phyloP scores from a whole-genome alignment of 2,888 invertebrate genomes.

The Priocnemis perturbator region DNA sequence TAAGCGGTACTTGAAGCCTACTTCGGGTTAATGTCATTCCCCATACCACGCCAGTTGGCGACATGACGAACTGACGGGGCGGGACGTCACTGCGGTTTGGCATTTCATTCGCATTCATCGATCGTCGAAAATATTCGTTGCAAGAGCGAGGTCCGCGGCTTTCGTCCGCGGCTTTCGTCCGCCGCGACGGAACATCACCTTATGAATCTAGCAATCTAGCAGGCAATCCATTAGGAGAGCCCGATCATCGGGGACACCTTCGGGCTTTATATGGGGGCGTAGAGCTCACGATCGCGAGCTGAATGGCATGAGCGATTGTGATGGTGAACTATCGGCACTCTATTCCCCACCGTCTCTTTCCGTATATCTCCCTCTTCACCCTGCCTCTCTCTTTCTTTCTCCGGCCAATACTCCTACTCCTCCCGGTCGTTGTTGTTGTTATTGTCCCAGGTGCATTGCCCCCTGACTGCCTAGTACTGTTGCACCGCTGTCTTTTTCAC shows the following conservation, averaged over 20 bases:
- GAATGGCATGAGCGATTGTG: constrained; percentile 25
- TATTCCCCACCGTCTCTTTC: background rate
- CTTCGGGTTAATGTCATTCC: too few species aligned
- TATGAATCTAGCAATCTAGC: too few species aligned
- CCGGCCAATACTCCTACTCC: background rate
- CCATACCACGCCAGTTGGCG: too few species aligned
- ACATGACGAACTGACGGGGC: too few species aligned
- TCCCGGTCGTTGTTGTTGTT: constrained; percentile 55
- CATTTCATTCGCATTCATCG: too few species aligned
- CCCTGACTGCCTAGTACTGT: constrained; percentile 28
- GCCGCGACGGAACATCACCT: too few species aligned
- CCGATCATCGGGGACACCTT: background rate
- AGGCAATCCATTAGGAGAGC: background rate
- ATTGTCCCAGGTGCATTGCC: constrained; percentile 69
- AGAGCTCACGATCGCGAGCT: background rate
- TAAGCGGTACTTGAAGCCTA: too few species aligned
- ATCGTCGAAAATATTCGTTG: too few species aligned
- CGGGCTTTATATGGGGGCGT: constrained; percentile 16
- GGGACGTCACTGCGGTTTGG: too few species aligned
- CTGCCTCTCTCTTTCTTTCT: background rate
- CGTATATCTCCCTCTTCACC: background rate
- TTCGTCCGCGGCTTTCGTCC: too few species aligned
- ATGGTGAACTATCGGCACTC: constrained; percentile 5
- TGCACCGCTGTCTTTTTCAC: constrained; percentile 22
- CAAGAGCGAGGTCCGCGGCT: too few species aligned